phyloP scores from a whole-genome alignment of 2,888 invertebrate genomes.

The Bhutanitis thaidina region DNA sequence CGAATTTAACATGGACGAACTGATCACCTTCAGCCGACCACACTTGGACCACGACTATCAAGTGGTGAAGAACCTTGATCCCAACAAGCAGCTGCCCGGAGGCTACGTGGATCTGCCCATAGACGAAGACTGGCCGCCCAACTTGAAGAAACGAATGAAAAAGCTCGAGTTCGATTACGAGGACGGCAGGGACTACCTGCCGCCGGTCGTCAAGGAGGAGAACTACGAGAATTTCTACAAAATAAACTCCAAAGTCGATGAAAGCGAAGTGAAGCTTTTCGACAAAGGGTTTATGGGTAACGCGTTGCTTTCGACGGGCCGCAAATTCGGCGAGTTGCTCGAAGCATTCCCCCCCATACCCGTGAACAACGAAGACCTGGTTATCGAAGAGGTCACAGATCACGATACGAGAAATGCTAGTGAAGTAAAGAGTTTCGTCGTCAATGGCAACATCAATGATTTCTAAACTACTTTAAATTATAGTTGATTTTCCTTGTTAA shows the following conservation, averaged over 20 bases:
- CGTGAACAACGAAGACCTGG: constrained; percentile 62
- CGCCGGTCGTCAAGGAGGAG: constrained; percentile 64
- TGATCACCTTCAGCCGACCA: constrained; percentile 76
- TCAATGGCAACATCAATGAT: constrained; percentile 50
- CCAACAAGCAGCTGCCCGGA: constrained; percentile 43
- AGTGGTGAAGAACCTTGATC: constrained; percentile 53
- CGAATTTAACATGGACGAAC: constrained; percentile 81
- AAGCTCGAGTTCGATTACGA: constrained; percentile 63
- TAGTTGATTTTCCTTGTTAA: constrained; percentile 12
- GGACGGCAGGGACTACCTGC: constrained; percentile 60
- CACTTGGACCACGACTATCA: constrained; percentile 75
- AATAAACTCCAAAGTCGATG: constrained; percentile 43
- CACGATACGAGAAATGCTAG: constrained; percentile 62
- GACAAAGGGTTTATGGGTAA: constrained; percentile 48
- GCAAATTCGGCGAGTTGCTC: constrained; percentile 62
- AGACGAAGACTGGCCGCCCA: constrained; percentile 81
- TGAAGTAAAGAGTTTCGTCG: constrained; percentile 65
- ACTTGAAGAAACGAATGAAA: constrained; percentile 70
- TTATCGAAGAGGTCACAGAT: constrained; percentile 64
- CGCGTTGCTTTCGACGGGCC: constrained; percentile 55
- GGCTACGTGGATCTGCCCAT: constrained; percentile 80
- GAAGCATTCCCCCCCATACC: constrained; percentile 59
- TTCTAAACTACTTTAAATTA: constrained; percentile 30
- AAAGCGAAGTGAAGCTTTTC: constrained; percentile 36
- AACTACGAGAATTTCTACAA: constrained; percentile 59